phyloP scores from a whole-genome alignment of 2,797 vertebrate genomes.

The Sylvia borin region DNA sequence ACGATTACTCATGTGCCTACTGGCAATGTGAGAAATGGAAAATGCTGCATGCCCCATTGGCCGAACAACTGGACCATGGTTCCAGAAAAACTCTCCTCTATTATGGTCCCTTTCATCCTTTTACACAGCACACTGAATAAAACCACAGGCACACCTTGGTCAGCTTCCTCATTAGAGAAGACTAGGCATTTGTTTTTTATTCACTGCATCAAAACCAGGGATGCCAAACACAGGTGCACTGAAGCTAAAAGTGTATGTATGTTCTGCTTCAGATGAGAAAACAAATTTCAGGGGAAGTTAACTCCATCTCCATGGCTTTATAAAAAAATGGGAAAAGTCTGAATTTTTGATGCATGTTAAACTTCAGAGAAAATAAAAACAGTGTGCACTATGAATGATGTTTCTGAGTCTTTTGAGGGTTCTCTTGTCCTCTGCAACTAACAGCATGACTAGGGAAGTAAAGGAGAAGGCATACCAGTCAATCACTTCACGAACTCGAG shows the following conservation, averaged over 20 bases:
- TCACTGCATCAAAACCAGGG: background rate
- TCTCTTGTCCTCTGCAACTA: background rate
- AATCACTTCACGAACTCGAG: background rate
- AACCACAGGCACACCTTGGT: constrained; percentile 52
- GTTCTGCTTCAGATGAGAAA: background rate
- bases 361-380: background rate
- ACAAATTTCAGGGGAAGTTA: background rate
- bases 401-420: background rate
- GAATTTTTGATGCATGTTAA: background rate
- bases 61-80: constrained; percentile 56
- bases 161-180: constrained; percentile 31
- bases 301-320: background rate
- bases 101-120: constrained; percentile 51
- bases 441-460: background rate
- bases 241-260: background rate
- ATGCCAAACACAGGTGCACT: background rate
- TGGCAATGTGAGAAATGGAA: constrained; percentile 48
- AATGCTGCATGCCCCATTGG: constrained; percentile 38
- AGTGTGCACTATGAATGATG: background rate
- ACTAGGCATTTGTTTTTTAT: background rate
- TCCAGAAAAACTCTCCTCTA: constrained; percentile 42
- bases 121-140: constrained; percentile 23
- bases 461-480: background rate
- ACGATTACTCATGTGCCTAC: constrained; percentile 42
- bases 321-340: background rate